These are phyloP conservation scores for Dasysyrphus tricinctus DNA, from an alignment of 2,888 invertebrate species.

Conservation along the genomic window DNA sequence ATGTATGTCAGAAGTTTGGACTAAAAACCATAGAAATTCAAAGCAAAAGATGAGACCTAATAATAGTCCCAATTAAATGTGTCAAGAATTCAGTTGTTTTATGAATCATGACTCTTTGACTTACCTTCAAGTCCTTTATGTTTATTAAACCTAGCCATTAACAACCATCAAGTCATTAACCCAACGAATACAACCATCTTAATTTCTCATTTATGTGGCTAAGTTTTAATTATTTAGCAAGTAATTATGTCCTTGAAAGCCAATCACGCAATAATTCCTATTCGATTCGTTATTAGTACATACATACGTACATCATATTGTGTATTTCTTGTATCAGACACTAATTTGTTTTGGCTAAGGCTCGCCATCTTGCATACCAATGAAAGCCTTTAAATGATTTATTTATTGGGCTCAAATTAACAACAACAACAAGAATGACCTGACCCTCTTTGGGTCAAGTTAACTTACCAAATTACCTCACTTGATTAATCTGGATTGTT, in stretches of 20 bases:
- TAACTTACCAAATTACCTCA: constrained; percentile 17
- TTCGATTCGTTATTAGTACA: background rate
- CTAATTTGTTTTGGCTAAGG: background rate
- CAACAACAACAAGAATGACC: background rate
- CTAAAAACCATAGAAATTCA: too few species aligned
- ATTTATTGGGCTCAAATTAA: constrained; percentile 4
- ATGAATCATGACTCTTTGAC: too few species aligned
- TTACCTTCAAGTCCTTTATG: too few species aligned
- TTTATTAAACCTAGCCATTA: too few species aligned
- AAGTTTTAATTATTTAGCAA: background rate
- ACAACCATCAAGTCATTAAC: background rate
- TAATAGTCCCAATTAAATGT: too few species aligned
- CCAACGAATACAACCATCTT: background rate
- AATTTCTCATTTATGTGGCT: background rate
- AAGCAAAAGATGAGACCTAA: too few species aligned
- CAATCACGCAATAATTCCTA: background rate
- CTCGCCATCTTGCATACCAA: background rate
- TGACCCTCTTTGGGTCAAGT: background rate
- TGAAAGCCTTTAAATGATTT: background rate
- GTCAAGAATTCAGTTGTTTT: too few species aligned
- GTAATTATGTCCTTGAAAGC: background rate
- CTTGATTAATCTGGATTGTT: constrained; percentile 28
- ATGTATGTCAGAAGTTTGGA: too few species aligned
- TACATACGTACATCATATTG: too few species aligned
- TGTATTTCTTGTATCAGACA: background rate